Conservation (phyloP, 2,113 vertebrate species). For the Seriola rivoliana region DNA sequence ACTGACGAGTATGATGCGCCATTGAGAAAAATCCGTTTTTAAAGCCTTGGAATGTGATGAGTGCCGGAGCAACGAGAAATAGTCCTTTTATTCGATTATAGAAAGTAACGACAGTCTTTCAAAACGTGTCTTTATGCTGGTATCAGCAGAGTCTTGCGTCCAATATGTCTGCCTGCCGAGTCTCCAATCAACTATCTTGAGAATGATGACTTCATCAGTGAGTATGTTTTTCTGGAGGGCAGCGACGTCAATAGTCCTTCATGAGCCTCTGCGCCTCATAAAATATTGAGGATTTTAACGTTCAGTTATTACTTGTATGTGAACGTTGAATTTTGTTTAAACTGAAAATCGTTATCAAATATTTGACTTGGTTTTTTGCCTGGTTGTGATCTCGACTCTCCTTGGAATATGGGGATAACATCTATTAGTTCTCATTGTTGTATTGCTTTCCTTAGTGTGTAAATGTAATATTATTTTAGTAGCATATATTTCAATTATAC, state of each 20-base stretch:
- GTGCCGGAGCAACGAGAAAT: background rate
- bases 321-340: background rate
- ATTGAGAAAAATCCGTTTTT: background rate
- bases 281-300: too few relatives aligned
- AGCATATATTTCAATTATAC: background rate
- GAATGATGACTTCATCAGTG: constrained; percentile 12
- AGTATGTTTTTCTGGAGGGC: constrained; percentile 38
- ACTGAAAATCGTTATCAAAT: background rate
- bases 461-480: background rate
- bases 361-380: background rate
- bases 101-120: too few relatives aligned
- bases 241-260: constrained; percentile 12
- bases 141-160: background rate
- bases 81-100: background rate
- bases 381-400: too few relatives aligned
- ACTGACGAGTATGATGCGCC: background rate
- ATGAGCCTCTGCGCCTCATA: constrained; percentile 39
- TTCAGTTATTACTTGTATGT: accelerated
- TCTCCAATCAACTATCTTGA: constrained; percentile 5
- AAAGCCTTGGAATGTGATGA: background rate
- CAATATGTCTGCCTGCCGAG: background rate
- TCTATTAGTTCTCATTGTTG: too few relatives aligned
- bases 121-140: background rate
- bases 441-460: background rate
- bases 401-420: too few relatives aligned